These are phyloP conservation scores for Hyperopisus bebe DNA, from an alignment of 2,113 vertebrate species.

Conservation along the genomic window DNA sequence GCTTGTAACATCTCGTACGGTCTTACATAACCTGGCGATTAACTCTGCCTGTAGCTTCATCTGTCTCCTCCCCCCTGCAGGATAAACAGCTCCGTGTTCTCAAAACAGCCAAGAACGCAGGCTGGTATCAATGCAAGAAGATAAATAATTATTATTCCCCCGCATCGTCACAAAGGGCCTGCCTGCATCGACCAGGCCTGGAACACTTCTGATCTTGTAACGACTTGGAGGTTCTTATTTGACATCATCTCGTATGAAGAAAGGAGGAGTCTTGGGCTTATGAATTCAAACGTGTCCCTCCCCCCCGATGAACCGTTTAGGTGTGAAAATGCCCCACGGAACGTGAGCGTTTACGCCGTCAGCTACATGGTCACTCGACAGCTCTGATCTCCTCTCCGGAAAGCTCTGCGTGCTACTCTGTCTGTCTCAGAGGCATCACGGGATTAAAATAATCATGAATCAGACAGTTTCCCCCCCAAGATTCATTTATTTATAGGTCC, in stretches of 20 bases:
- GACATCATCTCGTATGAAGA: neutral
- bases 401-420: neutral
- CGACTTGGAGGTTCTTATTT: neutral
- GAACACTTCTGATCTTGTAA: neutral
- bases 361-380: neutral
- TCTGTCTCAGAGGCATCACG: neutral
- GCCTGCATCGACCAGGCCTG: neutral
- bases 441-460: constrained; percentile 30
- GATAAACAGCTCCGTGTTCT: neutral
- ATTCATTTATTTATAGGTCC: constrained; percentile 25
- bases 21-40: neutral
- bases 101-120: neutral
- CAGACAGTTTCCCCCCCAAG: neutral
- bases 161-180: neutral
- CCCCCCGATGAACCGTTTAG: neutral
- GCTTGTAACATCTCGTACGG: neutral
- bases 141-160: neutral
- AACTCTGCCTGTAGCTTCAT: neutral
- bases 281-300: neutral
- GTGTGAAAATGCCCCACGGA: neutral
- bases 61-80: neutral
- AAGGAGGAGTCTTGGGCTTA: neutral
- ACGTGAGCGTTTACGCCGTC: neutral
- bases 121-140: neutral
- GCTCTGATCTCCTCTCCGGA: neutral